A percentile compares a stretch with the other conserved stretches of the same genome.
Evolutionary conservation across 2,797 vertebrate species (phyloP).

Genomic region (Propithecus deckenii): DNA sequence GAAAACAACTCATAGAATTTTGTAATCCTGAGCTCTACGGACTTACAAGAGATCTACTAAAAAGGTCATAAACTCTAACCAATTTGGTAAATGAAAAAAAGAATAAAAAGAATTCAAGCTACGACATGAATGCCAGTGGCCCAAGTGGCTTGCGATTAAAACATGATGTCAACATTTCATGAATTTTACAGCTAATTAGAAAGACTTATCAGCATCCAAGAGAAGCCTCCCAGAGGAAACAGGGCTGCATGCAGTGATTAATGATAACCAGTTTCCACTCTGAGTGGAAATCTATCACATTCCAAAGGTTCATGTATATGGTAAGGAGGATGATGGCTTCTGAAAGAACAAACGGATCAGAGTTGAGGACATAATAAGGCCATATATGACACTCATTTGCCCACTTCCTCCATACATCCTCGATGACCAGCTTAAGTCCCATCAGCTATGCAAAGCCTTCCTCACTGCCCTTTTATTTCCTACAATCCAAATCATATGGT

Average conservation of each 20-base stretch:
- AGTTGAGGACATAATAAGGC: not conserved
- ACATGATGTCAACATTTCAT: conserved; percentile 79
- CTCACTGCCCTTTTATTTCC: not conserved
- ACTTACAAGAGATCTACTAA: conserved; percentile 76
- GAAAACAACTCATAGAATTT: conserved; percentile 78
- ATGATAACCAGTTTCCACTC: conserved; percentile 78
- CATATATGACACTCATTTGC: not conserved
- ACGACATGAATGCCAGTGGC: conserved; percentile 77
- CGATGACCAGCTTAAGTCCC: not conserved
- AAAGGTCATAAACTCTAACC: conserved; percentile 73
- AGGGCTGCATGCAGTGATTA: conserved; percentile 69
- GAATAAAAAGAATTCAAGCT: conserved; percentile 61
- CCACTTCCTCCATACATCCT: not conserved
- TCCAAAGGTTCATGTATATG: conserved; percentile 9
- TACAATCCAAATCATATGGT: not conserved
- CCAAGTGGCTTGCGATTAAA: conserved; percentile 81
- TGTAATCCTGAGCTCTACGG: conserved; percentile 66
- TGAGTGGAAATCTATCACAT: conserved; percentile 71
- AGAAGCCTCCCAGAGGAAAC: conserved; percentile 61
- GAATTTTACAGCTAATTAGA: conserved; percentile 85
- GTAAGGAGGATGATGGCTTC: not conserved
- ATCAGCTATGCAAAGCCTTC: not conserved
- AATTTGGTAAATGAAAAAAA: conserved; percentile 82
- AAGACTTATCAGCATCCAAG: conserved; percentile 80
- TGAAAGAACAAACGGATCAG: not conserved